Base-by-base conservation (phyloP, 2,797 vertebrate species). In the Avahi laniger region DNA sequence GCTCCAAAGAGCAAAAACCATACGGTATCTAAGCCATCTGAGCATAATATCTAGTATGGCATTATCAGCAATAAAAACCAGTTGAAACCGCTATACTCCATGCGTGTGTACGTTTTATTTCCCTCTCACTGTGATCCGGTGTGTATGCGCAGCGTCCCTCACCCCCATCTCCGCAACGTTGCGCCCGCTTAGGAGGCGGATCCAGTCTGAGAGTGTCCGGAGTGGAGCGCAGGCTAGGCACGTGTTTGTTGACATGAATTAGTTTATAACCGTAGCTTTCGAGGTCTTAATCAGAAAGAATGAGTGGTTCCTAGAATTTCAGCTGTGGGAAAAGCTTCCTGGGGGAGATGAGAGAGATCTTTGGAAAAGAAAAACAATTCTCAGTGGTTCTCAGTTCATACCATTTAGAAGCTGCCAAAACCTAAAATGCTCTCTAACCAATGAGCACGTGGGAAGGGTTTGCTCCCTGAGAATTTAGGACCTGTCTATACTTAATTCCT, bases 41-140 rank as follows among this genome's bases (percentile, higher is more conserved):
- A 2, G 41, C 22, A 4, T 12, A 2, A 9, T 24, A 1, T 13
- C 11, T 57, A 7, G 0, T 30, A 4, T 0, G 7, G 26, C n/a
- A 3, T 54, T 20, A 8, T 41, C 4, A 20, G 11, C 11, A 9
- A 5, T 15, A 12, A 33, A 7, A 22, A 13, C 4, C 5, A 17
- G 2, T 35, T 48, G 35, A 46, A 52, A 33, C 13, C 18, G 5
- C 2, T 17, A 0, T 30, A 18, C 5, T 69, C 1, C 1, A 1
- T 33, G 7, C 28, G 54, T 22, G 11, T 43, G 5, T 48, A 2
- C n/a, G 6, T 18, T 52, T 26, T 26, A 6, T 35, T 89, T 46
- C 35, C 57, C 33, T 82, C 89, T 67, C 26, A 63, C 33, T 78
- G 0, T 46, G 7, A 63, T 17, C 20, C 2, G 3, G 54, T 30